phyloP scores from a whole-genome alignment of 2,113 vertebrate species.

The Dendrocopos noguchii region DNA sequence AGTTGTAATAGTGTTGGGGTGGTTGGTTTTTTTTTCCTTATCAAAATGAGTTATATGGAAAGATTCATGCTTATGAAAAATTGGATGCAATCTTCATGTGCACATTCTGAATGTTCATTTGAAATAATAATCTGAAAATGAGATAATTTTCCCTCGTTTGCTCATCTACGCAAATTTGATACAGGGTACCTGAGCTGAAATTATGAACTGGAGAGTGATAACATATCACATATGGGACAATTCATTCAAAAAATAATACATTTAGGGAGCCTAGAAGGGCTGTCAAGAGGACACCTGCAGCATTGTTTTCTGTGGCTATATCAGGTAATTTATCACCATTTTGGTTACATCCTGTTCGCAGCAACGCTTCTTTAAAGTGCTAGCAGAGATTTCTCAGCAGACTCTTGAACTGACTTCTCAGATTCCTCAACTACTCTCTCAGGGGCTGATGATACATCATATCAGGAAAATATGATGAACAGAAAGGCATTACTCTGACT shows the following conservation, averaged over 20 bases:
- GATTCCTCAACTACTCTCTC: not conserved
- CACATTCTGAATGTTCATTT: not conserved
- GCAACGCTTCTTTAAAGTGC: not conserved
- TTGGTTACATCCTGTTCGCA: constrained; percentile 5
- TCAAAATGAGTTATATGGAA: not conserved
- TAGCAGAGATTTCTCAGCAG: constrained; percentile 8
- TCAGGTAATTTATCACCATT: constrained; percentile 27
- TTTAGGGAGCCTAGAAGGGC: not conserved
- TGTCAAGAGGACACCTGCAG: not conserved
- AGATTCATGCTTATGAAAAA: not conserved
- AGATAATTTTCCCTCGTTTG: not conserved
- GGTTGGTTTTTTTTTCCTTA: not conserved
- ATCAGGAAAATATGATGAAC: not conserved
- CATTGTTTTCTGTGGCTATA: not conserved
- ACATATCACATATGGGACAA: not conserved
- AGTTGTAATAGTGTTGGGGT: not conserved
- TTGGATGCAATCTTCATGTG: not conserved
- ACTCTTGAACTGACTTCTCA: not conserved
- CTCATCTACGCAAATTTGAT: not conserved
- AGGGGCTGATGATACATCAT: not conserved
- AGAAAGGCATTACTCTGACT: not conserved
- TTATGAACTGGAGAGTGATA: not conserved
- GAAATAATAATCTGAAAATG: constrained; percentile 7
- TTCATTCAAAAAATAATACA: not conserved
- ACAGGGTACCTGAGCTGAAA: not conserved